Percentiles rank a stretch among this genome's conserved stretches.
Conservation (phyloP, 1,140 invertebrate genomes). For the Drosophila paulistorum region DNA sequence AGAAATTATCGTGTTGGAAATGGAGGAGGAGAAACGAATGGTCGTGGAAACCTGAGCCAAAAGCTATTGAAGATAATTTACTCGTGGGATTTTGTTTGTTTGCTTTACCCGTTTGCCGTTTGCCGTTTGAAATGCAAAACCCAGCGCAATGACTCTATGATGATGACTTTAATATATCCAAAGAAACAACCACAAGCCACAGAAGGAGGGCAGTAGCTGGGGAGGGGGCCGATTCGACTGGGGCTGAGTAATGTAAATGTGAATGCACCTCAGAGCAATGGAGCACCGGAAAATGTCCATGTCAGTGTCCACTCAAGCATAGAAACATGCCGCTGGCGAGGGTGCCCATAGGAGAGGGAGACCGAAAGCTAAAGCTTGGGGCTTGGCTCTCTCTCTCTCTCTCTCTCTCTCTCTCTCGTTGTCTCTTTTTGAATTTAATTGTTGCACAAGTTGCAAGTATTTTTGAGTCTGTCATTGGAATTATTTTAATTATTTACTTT, state of each 20-base stretch:
- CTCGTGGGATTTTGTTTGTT: slow-evolving; percentile 65
- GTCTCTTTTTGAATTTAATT: slow-evolving; percentile 12
- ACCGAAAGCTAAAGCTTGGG: neutral
- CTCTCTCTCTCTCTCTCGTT: neutral
- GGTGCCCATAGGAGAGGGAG: neutral
- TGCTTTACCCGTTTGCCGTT: slow-evolving; percentile 35
- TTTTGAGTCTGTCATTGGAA: slow-evolving; percentile 49
- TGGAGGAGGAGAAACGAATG: slow-evolving; percentile 5
- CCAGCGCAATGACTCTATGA: slow-evolving; percentile 66
- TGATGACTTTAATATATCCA: slow-evolving; percentile 52
- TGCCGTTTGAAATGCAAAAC: slow-evolving; percentile 58
- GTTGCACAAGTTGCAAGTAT: slow-evolving; percentile 30
- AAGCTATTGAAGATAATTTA: slow-evolving; percentile 69
- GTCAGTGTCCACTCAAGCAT: slow-evolving; percentile 70
- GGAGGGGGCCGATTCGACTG: neutral
- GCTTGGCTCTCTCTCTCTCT: neutral
- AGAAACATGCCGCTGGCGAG: slow-evolving; percentile 30
- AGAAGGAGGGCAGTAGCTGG: neutral
- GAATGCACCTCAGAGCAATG: slow-evolving; percentile 25
- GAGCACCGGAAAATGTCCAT: slow-evolving; percentile 65
- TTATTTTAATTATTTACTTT: slow-evolving; percentile 81
- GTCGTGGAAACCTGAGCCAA: slow-evolving; percentile 56
- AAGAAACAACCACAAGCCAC: slow-evolving; percentile 10
- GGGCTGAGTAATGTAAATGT: slow-evolving; percentile 42
- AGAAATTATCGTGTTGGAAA: slow-evolving; percentile 40